Evolutionary conservation across 2,113 vertebrate species (phyloP).

Genomic region (Coturnix japonica): DNA sequence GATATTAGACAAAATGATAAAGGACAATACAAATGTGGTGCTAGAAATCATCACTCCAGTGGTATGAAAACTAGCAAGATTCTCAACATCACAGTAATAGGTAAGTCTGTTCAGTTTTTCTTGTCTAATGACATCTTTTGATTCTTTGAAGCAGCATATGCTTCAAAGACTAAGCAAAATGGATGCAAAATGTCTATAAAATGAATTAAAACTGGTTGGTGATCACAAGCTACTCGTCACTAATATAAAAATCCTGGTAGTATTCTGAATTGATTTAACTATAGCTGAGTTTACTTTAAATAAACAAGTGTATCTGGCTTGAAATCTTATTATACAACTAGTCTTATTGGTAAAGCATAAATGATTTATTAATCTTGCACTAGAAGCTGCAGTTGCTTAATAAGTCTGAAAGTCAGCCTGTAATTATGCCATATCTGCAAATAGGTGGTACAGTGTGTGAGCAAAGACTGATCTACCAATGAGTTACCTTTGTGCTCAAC

Average conservation of each 20-base stretch:
- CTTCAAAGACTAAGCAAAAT: neutral
- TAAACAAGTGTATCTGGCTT: neutral
- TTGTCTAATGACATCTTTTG: neutral
- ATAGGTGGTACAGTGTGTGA: neutral
- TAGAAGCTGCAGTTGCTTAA: neutral
- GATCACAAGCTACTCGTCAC: neutral
- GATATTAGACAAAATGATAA: conserved; percentile 9
- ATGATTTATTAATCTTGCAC: neutral
- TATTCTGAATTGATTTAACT: neutral
- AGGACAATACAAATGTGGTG: conserved; percentile 58
- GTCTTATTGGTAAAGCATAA: neutral
- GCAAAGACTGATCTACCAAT: neutral
- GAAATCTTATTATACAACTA: neutral
- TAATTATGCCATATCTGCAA: neutral
- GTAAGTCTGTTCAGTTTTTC: conserved; percentile 44
- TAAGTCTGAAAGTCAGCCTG: neutral
- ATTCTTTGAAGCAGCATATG: neutral
- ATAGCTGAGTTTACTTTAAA: neutral
- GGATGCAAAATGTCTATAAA: neutral
- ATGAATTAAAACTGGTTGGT: neutral
- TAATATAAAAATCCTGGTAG: neutral
- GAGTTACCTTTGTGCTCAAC: neutral
- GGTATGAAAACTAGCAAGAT: conserved; percentile 36
- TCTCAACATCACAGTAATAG: conserved; percentile 72
- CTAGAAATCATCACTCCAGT: conserved; percentile 62